Conservation (phyloP, 2,797 vertebrate genomes). For the Pseudomugil gertrudae region DNA sequence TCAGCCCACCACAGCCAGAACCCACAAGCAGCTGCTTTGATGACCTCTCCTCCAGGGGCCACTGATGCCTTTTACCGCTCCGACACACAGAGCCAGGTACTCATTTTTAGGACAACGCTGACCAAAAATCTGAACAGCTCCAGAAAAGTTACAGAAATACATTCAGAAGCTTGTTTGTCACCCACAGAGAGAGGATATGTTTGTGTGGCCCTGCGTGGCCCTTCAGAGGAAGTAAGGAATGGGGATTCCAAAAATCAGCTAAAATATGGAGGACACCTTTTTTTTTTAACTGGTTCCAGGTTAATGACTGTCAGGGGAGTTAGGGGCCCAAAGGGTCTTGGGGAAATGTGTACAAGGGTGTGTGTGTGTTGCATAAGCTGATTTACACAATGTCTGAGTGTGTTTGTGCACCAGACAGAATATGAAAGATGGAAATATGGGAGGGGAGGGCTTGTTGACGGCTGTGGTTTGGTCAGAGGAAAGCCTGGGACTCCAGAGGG, state of each 20-base stretch:
- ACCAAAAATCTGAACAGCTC: constrained; percentile 42
- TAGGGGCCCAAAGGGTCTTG: constrained; percentile 51
- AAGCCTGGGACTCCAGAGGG: constrained; percentile 65
- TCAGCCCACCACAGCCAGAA: constrained; percentile 68
- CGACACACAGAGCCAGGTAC: constrained; percentile 58
- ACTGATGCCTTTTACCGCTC: constrained; percentile 68
- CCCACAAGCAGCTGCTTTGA: constrained; percentile 74
- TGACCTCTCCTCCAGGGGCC: constrained; percentile 79
- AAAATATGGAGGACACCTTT: constrained; percentile 70
- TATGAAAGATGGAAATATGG: constrained; percentile 61
- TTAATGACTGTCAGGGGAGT: constrained; percentile 80
- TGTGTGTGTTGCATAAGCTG: constrained; percentile 18
- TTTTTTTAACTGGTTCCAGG: constrained; percentile 67
- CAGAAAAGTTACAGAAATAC: constrained; percentile 41
- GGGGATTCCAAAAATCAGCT: constrained; percentile 55
- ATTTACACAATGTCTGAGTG: constrained; percentile 25
- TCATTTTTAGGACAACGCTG: constrained; percentile 55
- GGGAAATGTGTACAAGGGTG: constrained; percentile 32
- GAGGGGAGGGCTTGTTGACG: constrained; percentile 31
- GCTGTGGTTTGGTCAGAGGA: constrained; percentile 69
- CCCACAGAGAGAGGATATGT: constrained; percentile 39
- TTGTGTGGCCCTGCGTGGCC: constrained; percentile 11
- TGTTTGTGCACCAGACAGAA: constrained; percentile 60
- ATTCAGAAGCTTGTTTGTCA: constrained; percentile 24
- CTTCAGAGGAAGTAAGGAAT: constrained; percentile 39